A percentile compares a stretch with the other conserved stretches of the same genome.
phyloP scores from a whole-genome alignment of 2,113 vertebrate species.

The Tautogolabrus adspersus region DNA sequence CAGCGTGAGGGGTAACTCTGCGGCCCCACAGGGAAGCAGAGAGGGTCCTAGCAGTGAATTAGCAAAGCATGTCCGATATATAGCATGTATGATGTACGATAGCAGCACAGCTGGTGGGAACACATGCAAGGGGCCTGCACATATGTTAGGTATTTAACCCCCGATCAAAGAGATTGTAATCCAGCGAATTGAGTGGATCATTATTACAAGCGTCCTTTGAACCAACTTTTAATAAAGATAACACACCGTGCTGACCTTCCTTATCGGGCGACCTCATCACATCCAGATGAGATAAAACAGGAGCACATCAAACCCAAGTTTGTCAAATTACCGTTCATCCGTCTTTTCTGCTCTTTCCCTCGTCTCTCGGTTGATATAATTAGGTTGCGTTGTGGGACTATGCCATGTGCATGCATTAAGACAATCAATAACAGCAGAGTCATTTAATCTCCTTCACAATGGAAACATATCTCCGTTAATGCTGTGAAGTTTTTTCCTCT shows the following conservation, averaged over 20 bases:
- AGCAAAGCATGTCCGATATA: slow-evolving; percentile 6
- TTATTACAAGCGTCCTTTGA: slow-evolving; percentile 70
- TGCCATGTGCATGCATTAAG: slow-evolving; percentile 57
- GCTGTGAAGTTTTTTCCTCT: slow-evolving; percentile 63
- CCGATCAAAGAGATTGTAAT: slow-evolving; percentile 69
- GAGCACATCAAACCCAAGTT: slow-evolving; percentile 50
- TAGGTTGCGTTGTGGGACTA: slow-evolving; percentile 63
- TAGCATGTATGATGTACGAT: slow-evolving; percentile 11
- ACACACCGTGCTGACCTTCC: slow-evolving; percentile 48
- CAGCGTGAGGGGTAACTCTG: slow-evolving; percentile 1
- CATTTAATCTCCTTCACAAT: slow-evolving; percentile 70
- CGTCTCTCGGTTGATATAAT: slow-evolving; percentile 62
- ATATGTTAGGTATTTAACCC: slow-evolving; percentile 69
- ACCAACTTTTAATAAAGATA: slow-evolving; percentile 65
- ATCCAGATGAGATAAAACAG: slow-evolving; percentile 44
- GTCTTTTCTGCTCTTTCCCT: slow-evolving; percentile 1
- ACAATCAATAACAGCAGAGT: slow-evolving; percentile 73
- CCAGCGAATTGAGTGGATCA: slow-evolving; percentile 54
- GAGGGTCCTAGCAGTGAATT: slow-evolving; percentile 23
- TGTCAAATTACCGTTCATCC: slow-evolving; percentile 55
- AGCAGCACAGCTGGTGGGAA: slow-evolving; percentile 57
- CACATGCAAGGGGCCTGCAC: slow-evolving; percentile 57
- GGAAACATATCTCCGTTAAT: slow-evolving; percentile 66
- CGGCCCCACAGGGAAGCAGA: slow-evolving; percentile 11
- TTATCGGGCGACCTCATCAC: slow-evolving; percentile 39